A percentile compares a stretch with the other conserved stretches of the same genome.
These are phyloP conservation scores for Sarcophaga peregrina DNA, from an alignment of 1,140 invertebrate genomes.

Conservation along the genomic window DNA sequence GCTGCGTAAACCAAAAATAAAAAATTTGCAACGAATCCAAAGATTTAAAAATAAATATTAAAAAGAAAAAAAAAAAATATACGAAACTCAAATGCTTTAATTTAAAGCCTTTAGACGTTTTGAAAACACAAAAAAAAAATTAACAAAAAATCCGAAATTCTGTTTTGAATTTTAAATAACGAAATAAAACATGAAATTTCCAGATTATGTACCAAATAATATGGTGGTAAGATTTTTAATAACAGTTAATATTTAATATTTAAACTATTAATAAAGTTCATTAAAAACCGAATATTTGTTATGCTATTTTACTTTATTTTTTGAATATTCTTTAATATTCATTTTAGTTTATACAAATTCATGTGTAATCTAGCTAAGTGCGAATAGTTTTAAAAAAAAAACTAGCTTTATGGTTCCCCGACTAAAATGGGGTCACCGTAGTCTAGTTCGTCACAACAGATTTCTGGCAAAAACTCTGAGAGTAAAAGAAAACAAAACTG, in stretches of 20 bases:
- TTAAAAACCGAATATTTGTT: no score
- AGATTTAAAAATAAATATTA: neutral
- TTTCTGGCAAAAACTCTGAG: no score
- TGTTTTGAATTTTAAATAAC: constrained; percentile 6
- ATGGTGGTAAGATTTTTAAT: constrained; percentile 53
- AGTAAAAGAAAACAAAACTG: no score
- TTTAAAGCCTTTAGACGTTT: constrained; percentile 4
- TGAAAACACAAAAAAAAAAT: neutral
- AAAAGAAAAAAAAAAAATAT: constrained; percentile 1
- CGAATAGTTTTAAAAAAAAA: no score
- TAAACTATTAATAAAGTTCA: no score
- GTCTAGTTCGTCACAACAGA: no score
- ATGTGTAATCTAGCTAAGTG: no score
- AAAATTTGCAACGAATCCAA: no score
- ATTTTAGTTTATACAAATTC: no score
- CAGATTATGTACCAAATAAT: constrained; percentile 64
- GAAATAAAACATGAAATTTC: constrained; percentile 60
- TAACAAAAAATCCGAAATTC: neutral
- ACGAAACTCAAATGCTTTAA: neutral
- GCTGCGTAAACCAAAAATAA: neutral
- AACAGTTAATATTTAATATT: no score
- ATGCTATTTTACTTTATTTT: neutral
- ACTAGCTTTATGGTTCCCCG: no score
- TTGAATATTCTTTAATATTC: neutral
- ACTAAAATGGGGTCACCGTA: no score